Conservation (phyloP, 2,113 vertebrate species). For the Tachycineta bicolor region DNA sequence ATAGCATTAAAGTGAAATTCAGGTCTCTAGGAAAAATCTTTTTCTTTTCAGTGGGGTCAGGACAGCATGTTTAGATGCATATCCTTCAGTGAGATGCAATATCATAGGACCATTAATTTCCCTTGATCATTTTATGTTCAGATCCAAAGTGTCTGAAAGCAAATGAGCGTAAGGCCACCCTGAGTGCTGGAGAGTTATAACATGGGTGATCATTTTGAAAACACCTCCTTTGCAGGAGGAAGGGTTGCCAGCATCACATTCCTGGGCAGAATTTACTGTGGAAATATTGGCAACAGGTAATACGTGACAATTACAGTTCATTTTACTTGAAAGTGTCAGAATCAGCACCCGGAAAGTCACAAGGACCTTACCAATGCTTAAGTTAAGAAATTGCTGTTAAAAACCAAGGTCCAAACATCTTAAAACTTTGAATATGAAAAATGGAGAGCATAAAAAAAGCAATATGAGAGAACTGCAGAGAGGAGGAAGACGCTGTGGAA, state of each 20-base stretch:
- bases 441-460: conserved; percentile 49
- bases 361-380: conserved; percentile 1
- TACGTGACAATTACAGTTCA: conserved; percentile 27
- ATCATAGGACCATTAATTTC: background rate
- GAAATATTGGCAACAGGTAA: background rate
- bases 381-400: conserved; percentile 47
- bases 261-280: background rate
- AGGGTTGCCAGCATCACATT: background rate
- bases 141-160: background rate
- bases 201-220: background rate
- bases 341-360: background rate
- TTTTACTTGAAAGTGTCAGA: conserved; percentile 44
- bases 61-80: background rate
- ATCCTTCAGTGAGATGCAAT: background rate
- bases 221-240: background rate
- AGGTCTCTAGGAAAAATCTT: background rate
- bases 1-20: background rate
- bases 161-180: background rate
- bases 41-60: background rate
- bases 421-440: conserved; percentile 69
- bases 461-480: conserved; percentile 33
- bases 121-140: background rate
- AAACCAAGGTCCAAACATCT: conserved; percentile 53
- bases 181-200: background rate
- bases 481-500: background rate